Base-by-base conservation (phyloP, 1,140 invertebrate species). In the Bactericera cockerelli region DNA sequence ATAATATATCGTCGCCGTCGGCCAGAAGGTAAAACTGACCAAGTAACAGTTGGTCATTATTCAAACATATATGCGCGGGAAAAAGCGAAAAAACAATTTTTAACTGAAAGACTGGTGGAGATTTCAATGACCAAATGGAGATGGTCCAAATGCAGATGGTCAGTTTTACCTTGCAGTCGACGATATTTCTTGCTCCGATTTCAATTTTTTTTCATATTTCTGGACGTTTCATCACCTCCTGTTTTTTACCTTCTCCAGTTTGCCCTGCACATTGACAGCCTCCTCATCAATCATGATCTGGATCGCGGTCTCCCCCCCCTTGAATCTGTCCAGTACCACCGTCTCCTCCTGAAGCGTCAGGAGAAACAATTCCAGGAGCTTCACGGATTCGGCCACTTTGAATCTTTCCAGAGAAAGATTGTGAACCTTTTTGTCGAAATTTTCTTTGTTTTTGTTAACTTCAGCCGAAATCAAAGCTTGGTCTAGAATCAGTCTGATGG, bases 291-390 rank as follows among this genome's bases (percentile, higher is more conserved):
- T 49, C 42, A 49, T 16, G 3, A 49, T n/a, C n/a, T 49, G 42
- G 22, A 49, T 49, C 19, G n/a, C 22, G 8, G 3, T 49, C 22
- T 92, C 87, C 56, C 77, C 75, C 55, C 77, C 75, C 69, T 89
- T 85, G 67, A 81, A 89, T 26, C 86, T 79, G 65, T 81, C 83
- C 1, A 90, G 68, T 54, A 90, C 79, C 13, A 83, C 76, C 63
- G 89, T 73, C 70, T 90, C 87, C 69, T 87, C 81, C 70, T 87
- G 82, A 11, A 89, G 67, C 14, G 82, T 84, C 16, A 87, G 75
- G 58, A 88, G 69, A 69, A 79, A 81, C 26, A 81, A 63, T 59
- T 81, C 75, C 39, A 82, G 71, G 57, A 82, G 77, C 64, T 83
- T 79, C 57, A 79, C 76, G 2, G 81, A 73, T 25, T 80, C 71